Conservation (phyloP, 2,888 invertebrate species). For the Campoplex nolae region DNA sequence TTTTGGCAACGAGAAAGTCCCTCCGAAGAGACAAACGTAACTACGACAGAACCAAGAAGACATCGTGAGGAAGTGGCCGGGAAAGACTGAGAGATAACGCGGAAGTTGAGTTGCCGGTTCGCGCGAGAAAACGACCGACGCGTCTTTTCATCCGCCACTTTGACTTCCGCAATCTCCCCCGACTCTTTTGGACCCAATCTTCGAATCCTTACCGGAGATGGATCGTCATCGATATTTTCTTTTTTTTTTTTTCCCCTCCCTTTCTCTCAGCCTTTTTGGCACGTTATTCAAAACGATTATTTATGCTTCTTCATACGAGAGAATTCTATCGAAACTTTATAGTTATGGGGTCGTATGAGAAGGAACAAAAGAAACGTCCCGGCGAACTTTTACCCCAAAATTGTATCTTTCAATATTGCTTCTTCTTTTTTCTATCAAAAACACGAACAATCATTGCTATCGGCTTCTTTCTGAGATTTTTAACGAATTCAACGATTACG, state of each 20-base stretch:
- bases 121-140: conserved; percentile 14
- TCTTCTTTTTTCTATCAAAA: not conserved
- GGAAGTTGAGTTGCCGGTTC: conserved; percentile 17
- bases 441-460: not conserved
- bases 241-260: not conserved
- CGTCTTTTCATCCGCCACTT: conserved; percentile 20
- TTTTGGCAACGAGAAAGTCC: conserved; percentile 58
- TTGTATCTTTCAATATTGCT: not conserved
- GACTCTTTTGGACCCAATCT: conserved; percentile 5
- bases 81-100: conserved; percentile 13
- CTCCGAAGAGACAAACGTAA: conserved; percentile 23
- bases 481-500: too few relatives aligned
- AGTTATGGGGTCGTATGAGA: not conserved
- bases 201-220: not conserved
- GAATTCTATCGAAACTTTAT: not conserved
- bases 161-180: conserved; percentile 10
- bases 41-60: conserved; percentile 19
- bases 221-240: not conserved
- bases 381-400: too few relatives aligned
- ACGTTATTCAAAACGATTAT: not conserved
- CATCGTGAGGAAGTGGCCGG: conserved; percentile 13
- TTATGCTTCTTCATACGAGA: not conserved
- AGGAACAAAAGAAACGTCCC: too few relatives aligned
- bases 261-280: not conserved
- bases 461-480: not conserved